Conservation (phyloP, 2,888 invertebrate genomes). For the Craniophora ligustri region DNA sequence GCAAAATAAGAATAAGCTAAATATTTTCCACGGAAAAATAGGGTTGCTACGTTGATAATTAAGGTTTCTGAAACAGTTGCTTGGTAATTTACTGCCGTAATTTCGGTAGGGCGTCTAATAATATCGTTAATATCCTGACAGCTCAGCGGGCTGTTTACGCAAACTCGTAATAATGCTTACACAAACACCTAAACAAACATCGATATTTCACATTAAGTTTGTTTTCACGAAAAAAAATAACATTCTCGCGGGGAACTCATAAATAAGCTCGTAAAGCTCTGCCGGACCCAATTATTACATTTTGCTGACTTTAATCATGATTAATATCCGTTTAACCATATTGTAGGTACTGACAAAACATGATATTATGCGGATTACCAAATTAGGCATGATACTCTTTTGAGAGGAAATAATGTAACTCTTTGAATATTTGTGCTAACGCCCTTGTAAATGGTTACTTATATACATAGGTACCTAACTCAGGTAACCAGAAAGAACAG, state of each 20-base stretch:
- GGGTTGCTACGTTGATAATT: constrained; percentile 5
- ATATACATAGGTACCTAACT: background rate
- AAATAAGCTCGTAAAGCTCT: constrained; percentile 79
- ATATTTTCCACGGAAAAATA: no score
- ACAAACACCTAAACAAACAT: constrained; percentile 73
- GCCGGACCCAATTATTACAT: constrained; percentile 79
- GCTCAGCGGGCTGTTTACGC: constrained; percentile 62
- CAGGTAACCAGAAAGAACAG: constrained; percentile 59
- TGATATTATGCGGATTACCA: constrained; percentile 55
- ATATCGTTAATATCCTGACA: constrained; percentile 65
- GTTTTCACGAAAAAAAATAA: constrained; percentile 73
- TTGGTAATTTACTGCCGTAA: constrained; percentile 31
- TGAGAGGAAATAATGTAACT: no score
- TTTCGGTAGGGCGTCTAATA: constrained; percentile 50
- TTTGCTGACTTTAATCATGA: constrained; percentile 78
- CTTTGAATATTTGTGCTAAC: constrained; percentile 27
- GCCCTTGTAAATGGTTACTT: constrained; percentile 33
- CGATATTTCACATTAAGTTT: constrained; percentile 73
- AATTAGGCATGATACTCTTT: constrained; percentile 40
- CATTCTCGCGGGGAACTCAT: constrained; percentile 69
- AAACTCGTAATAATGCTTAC: constrained; percentile 67
- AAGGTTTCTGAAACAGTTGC: constrained; percentile 1
- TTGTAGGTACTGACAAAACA: constrained; percentile 58
- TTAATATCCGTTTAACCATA: constrained; percentile 69
- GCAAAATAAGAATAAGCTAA: no score